A percentile compares a stretch with the other conserved stretches of the same genome.
Conservation (phyloP, 2,888 invertebrate genomes). For the Aporophyla lueneburgensis region DNA sequence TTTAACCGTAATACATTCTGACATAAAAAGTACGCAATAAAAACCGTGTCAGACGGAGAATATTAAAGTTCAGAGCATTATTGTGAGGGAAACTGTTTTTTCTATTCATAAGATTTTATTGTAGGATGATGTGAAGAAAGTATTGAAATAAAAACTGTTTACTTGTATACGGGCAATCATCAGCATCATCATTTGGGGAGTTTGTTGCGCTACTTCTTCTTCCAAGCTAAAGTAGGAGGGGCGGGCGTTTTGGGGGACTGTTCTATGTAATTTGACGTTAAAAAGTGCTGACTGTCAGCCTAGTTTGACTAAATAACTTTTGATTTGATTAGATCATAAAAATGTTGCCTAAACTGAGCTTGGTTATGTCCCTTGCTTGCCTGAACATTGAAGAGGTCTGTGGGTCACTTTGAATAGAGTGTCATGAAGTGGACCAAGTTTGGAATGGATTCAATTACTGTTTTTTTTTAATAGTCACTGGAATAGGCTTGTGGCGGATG, state of each 20-base stretch:
- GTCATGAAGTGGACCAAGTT: background rate
- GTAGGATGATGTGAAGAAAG: background rate
- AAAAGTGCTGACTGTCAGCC: too few relatives aligned
- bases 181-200: too few relatives aligned
- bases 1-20: conserved; percentile 48
- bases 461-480: background rate
- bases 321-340: too few relatives aligned
- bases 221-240: too few relatives aligned
- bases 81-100: conserved; percentile 39
- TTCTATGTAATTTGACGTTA: too few relatives aligned
- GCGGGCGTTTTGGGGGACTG: too few relatives aligned
- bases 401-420: too few relatives aligned
- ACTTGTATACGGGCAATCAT: background rate
- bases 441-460: background rate
- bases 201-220: too few relatives aligned
- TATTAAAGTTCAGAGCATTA: conserved; percentile 53
- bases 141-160: conserved; percentile 3
- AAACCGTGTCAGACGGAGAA: conserved; percentile 52
- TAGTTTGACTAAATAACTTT: too few relatives aligned
- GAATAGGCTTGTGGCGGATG: background rate
- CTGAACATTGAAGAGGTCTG: background rate
- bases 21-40: conserved; percentile 47
- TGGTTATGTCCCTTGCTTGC: background rate
- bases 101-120: conserved; percentile 31
- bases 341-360: background rate